These are phyloP conservation scores for Incurvaria masculella DNA, from an alignment of 2,888 invertebrate genomes.

Conservation along the genomic window DNA sequence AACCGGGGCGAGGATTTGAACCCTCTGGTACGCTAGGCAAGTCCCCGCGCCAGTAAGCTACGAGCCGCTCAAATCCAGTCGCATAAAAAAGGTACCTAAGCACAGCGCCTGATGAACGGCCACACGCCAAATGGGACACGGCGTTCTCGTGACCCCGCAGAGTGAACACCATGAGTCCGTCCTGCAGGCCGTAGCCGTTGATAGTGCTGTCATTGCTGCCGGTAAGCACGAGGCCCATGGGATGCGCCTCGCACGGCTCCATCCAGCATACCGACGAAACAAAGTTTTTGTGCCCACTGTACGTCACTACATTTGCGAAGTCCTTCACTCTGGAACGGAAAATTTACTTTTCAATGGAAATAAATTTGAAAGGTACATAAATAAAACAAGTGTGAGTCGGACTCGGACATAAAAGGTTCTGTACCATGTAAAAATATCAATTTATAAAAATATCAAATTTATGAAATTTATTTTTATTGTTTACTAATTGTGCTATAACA, in stretches of 20 bases:
- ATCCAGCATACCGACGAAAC: slow-evolving; percentile 79
- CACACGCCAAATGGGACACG: slow-evolving; percentile 55
- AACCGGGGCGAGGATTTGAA: no score
- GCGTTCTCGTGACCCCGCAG: slow-evolving; percentile 77
- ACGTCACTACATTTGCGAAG: slow-evolving; percentile 63
- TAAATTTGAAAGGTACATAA: no score
- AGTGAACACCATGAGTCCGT: slow-evolving; percentile 62
- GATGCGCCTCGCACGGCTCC: slow-evolving; percentile 64
- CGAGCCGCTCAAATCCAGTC: no score
- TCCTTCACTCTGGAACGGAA: slow-evolving; percentile 55
- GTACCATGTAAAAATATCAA: background rate
- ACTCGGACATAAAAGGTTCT: background rate
- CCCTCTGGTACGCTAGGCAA: no score
- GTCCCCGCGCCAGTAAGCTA: no score
- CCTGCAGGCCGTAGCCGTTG: slow-evolving; percentile 71
- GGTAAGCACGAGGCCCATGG: slow-evolving; percentile 78
- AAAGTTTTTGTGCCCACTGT: slow-evolving; percentile 81
- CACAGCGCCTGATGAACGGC: slow-evolving; percentile 37
- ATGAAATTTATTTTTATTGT: background rate
- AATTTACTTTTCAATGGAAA: slow-evolving; percentile 15
- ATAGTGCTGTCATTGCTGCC: slow-evolving; percentile 89
- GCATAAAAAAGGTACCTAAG: slow-evolving; percentile 31
- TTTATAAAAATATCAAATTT: slow-evolving; percentile 1
- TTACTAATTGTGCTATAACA: background rate
- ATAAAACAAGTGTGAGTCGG: no score